A percentile compares a stretch with the other conserved stretches of the same genome.
These are phyloP conservation scores for Quadroppia sp. DNA, from an alignment of 2,888 invertebrate genomes.

Conservation along the genomic window DNA sequence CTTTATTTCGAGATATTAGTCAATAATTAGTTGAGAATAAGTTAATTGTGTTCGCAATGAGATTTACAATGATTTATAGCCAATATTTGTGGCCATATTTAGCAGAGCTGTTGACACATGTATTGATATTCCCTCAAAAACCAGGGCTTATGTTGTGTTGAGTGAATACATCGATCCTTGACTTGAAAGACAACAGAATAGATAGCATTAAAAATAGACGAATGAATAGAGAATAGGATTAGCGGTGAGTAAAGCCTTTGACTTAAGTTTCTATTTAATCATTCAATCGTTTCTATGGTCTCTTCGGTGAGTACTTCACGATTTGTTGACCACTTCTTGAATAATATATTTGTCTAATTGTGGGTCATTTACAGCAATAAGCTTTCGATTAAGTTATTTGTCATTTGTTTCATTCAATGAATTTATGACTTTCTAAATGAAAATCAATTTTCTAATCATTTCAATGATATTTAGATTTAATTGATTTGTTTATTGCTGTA, in stretches of 20 bases:
- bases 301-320: background rate
- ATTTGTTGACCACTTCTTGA: background rate
- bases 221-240: constrained; percentile 37
- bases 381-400: background rate
- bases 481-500: constrained; percentile 17
- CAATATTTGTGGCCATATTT: constrained; percentile 6
- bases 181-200: constrained; percentile 16
- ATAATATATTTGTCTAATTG: background rate
- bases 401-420: background rate
- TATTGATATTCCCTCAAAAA: constrained; percentile 36
- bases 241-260: constrained; percentile 31
- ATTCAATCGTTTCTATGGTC: background rate
- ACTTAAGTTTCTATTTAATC: background rate
- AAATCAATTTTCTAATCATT: too few species aligned
- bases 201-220: constrained; percentile 10
- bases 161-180: constrained; percentile 17
- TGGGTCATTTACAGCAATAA: constrained; percentile 11
- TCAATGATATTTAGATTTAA: background rate
- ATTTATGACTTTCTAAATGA: background rate
- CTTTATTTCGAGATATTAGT: too few species aligned
- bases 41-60: constrained; percentile 8
- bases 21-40: too few species aligned
- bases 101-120: constrained; percentile 22
- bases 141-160: constrained; percentile 35
- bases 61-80: background rate